Conservation (phyloP, 2,797 vertebrate species). For the Rhabdomys pumilio region DNA sequence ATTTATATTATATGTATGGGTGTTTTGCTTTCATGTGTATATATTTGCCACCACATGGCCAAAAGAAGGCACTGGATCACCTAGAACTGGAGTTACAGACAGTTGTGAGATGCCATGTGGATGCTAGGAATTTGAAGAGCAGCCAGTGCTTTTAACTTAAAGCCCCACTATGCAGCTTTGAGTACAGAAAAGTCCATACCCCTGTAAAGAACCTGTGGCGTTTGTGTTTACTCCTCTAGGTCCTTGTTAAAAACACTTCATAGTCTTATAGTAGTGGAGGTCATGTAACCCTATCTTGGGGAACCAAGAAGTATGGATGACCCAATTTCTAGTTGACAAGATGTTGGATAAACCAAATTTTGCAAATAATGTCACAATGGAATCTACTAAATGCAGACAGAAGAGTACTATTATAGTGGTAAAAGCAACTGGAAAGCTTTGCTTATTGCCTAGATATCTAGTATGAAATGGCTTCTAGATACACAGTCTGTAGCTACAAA, state of each 20-base stretch:
- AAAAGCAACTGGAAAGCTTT: constrained; percentile 62
- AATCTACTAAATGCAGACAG: constrained; percentile 78
- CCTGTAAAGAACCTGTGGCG: not conserved
- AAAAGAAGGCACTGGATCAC: not conserved
- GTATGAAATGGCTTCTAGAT: constrained; percentile 83
- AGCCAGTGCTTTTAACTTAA: not conserved
- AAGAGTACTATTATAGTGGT: constrained; percentile 53
- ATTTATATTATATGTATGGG: not conserved
- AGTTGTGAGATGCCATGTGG: not conserved
- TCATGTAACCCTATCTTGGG: not conserved
- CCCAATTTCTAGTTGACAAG: constrained; percentile 61
- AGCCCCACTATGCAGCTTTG: not conserved
- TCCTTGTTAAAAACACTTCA: constrained; percentile 6
- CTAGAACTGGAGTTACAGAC: not conserved
- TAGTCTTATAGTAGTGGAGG: not conserved
- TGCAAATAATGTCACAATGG: constrained; percentile 82
- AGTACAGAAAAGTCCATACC: not conserved
- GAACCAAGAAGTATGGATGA: constrained; percentile 20
- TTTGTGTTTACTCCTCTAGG: not conserved
- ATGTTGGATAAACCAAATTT: constrained; percentile 84
- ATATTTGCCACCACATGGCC: not conserved
- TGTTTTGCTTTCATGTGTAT: not conserved
- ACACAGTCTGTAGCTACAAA: constrained; percentile 77
- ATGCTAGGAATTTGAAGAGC: not conserved
- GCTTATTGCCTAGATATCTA: constrained; percentile 77